Percentiles rank a stretch among this genome's conserved stretches.
phyloP scores from a whole-genome alignment of 2,113 vertebrate genomes.

The Tonatia bakeri region DNA sequence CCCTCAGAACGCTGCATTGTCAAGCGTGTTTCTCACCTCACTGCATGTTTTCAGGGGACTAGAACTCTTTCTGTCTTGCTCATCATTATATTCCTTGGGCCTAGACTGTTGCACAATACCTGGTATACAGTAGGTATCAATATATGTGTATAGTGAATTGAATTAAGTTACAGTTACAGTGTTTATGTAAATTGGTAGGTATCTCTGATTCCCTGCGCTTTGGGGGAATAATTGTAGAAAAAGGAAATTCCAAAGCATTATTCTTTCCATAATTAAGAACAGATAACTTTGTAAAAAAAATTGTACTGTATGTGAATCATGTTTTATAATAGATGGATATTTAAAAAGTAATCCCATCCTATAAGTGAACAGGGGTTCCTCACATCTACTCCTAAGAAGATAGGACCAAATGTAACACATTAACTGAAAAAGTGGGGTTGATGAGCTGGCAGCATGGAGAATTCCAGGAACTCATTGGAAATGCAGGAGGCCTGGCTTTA shows the following conservation, averaged over 20 bases:
- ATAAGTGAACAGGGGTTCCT: not conserved
- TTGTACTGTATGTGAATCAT: not conserved
- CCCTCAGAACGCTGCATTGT: not conserved
- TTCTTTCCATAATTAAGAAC: not conserved
- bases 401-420: not conserved
- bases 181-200: not conserved
- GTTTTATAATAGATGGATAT: not conserved
- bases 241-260: not conserved
- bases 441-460: no score
- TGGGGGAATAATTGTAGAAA: not conserved
- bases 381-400: not conserved
- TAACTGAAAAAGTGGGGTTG: not conserved
- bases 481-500: not conserved
- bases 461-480: not conserved
- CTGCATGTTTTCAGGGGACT: not conserved
- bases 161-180: not conserved
- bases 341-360: not conserved
- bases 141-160: not conserved
- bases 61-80: not conserved
- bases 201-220: not conserved
- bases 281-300: not conserved
- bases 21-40: not conserved
- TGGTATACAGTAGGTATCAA: not conserved
- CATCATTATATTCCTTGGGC: not conserved
- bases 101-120: not conserved